These are phyloP conservation scores for Nesoenas mayeri DNA, from an alignment of 2,113 vertebrate genomes.

Conservation along the genomic window DNA sequence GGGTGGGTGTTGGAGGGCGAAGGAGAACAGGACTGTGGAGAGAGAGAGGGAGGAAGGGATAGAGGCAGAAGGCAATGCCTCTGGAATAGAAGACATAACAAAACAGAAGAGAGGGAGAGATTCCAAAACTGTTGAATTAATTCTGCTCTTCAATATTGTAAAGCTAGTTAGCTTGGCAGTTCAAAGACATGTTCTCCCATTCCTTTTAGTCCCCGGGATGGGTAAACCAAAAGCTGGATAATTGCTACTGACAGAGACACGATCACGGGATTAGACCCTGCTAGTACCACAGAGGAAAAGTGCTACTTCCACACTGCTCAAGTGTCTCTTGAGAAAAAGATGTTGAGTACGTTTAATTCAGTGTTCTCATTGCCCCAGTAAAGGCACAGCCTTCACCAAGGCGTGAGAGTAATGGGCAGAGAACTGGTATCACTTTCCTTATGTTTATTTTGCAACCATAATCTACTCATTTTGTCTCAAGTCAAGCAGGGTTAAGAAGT, in stretches of 20 bases:
- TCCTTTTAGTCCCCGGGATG: conserved; percentile 6
- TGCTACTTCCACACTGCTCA: neutral
- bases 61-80: neutral
- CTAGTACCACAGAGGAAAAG: neutral
- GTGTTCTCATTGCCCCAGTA: neutral
- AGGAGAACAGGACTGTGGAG: neutral
- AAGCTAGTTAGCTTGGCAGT: conserved; percentile 45
- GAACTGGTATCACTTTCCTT: neutral
- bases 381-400: neutral
- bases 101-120: neutral
- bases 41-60: neutral
- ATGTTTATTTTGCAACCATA: neutral
- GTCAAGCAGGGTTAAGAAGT: neutral
- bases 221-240: conserved; percentile 39
- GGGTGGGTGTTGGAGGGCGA: accelerated
- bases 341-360: neutral
- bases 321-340: conserved; percentile 34
- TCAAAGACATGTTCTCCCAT: neutral
- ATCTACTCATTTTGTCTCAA: neutral
- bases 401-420: neutral
- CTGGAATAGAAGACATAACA: neutral
- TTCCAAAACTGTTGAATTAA: conserved; percentile 33
- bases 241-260: conserved; percentile 34
- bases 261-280: neutral
- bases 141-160: neutral